Percentiles rank a stretch among this genome's conserved stretches.
These are phyloP conservation scores for Pimpla rufipes DNA, from an alignment of 2,888 invertebrate genomes.

Conservation along the genomic window DNA sequence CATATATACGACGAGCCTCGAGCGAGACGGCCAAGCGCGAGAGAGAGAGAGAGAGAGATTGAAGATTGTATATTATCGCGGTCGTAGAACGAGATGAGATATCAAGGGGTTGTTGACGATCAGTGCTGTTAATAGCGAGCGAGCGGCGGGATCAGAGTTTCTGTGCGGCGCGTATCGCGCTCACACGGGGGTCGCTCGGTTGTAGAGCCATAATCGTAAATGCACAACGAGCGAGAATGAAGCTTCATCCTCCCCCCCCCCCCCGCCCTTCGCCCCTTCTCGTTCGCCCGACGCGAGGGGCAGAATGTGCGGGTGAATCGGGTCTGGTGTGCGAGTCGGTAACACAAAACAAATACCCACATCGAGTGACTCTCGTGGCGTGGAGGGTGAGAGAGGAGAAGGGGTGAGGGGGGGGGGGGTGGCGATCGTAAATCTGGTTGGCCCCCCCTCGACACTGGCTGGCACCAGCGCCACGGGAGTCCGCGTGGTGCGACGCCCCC, in stretches of 20 bases:
- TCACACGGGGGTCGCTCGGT: constrained; percentile 30
- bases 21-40: no score
- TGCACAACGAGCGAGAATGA: constrained; percentile 69
- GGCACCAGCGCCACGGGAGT: constrained; percentile 53
- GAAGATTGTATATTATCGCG: constrained; percentile 23
- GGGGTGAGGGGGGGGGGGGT: constrained; percentile 36
- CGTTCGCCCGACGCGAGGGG: constrained; percentile 25
- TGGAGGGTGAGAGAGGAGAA: no score
- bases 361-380: constrained; percentile 25
- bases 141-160: constrained; percentile 54
- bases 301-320: constrained; percentile 16
- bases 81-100: constrained; percentile 33
- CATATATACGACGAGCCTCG: no score
- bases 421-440: constrained; percentile 55
- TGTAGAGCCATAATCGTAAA: constrained; percentile 75
- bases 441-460: constrained; percentile 64
- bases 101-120: constrained; percentile 49
- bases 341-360: constrained; percentile 74
- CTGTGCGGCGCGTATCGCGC: constrained; percentile 26
- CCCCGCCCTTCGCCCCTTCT: no score
- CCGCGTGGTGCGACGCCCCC: background rate
- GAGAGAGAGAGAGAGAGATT: constrained; percentile 7
- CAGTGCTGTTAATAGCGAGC: constrained; percentile 50
- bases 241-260: constrained; percentile 33
- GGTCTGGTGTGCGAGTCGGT: constrained; percentile 34